Evolutionary conservation across 2,113 vertebrate species (phyloP), one percentile per base, ranked within the genome.

Genomic region (Zosterops japonicus): DNA sequence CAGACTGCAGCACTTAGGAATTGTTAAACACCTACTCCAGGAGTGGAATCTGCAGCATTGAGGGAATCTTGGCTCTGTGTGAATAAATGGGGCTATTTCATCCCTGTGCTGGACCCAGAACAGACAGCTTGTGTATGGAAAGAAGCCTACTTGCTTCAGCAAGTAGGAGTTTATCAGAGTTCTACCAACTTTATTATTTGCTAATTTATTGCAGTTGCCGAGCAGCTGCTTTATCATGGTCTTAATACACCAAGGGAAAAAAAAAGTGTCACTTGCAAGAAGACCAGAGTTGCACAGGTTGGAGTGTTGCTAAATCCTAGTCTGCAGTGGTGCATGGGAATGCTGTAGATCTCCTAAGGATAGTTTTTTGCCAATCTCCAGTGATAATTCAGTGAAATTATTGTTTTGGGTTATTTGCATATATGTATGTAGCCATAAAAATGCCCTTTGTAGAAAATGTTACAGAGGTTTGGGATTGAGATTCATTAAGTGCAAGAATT

Each of bases 61-160:
- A 18, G 47, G 72, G 52, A 39, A 27, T 68, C 53, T 29, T 41
- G 78, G 7, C 72, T 53, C 68, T 22, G 2, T 11, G 36, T 35
- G 0, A 11, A 52, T 65, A 20, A 63, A 11, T 29, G 19, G 47
- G 44, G n/a, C 6, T 24, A 0, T 52, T 61, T 49, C 18, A 25
- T 61, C 57, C 49, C 44, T 50, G 5, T 29, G 47, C 5, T 20
- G 35, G 14, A 11, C 41, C 74, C 11, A 5, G 20, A 84, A 22
- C 20, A 14, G 44, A 6, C 1, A 39, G 25, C 24, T 57, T 17
- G 25, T 33, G 19, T 35, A 1, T 41, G 35, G 35, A 29, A 74
- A 74, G 55, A 35, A 64, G 25, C 14, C 49, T 85, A 9, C 25
- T 77, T 85, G 11, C 25, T 77, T n/a, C 33, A n/a, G 25, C 52